These are phyloP conservation scores for Synergus japonicus DNA, from an alignment of 2,888 invertebrate species.

Conservation along the genomic window DNA sequence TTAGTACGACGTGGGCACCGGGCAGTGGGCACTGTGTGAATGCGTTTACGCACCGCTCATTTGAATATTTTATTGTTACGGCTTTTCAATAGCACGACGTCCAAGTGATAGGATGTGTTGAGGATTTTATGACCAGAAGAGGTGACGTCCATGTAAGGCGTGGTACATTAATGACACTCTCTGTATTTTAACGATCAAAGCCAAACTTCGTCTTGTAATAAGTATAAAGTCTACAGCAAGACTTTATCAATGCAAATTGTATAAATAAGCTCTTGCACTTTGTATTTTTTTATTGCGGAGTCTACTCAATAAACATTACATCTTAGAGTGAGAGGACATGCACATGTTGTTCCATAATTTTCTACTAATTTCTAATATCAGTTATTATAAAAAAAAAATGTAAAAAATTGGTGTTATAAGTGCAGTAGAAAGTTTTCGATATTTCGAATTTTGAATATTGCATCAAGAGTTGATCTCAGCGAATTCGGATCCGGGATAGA, in stretches of 20 bases:
- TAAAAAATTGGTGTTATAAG: no score
- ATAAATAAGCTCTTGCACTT: neutral
- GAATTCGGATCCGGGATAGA: neutral
- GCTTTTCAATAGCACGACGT: conserved; percentile 56
- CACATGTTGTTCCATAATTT: neutral
- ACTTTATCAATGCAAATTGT: conserved; percentile 10
- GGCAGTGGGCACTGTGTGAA: conserved; percentile 17
- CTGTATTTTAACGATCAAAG: conserved; percentile 34
- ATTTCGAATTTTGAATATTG: no score
- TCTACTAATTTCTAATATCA: neutral
- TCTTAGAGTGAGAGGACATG: neutral
- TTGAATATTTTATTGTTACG: conserved; percentile 67
- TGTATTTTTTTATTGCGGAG: neutral
- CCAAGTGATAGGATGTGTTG: conserved; percentile 32
- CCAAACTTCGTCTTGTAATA: neutral
- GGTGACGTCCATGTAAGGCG: conserved; percentile 40
- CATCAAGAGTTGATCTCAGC: neutral
- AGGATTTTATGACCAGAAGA: conserved; percentile 45
- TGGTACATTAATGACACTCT: conserved; percentile 35
- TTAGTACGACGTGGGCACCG: conserved; percentile 40
- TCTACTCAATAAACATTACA: neutral
- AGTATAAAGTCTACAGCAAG: neutral
- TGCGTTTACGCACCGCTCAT: conserved; percentile 54
- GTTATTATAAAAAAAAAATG: no score
- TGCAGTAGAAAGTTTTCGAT: no score